These are phyloP conservation scores for Drosophila miranda DNA, from an alignment of 1,140 invertebrate species.

Conservation along the genomic window DNA sequence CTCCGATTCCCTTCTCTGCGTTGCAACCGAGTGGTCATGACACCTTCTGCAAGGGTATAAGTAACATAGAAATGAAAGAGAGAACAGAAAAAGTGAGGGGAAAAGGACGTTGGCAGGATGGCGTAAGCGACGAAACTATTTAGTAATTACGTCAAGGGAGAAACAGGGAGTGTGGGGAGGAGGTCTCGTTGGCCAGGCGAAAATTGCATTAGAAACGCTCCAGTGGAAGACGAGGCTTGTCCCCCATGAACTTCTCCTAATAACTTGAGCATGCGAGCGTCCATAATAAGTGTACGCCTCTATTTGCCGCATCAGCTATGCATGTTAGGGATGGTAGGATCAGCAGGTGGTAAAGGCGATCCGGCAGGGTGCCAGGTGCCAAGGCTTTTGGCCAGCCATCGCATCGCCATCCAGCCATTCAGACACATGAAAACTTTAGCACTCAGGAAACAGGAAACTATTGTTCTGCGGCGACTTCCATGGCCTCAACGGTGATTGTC, in stretches of 20 bases:
- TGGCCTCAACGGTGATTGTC: conserved; percentile 55
- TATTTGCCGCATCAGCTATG: conserved; percentile 6
- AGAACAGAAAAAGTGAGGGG: conserved; percentile 20
- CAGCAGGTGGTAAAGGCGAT: too few relatives aligned
- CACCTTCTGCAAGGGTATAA: conserved; percentile 23
- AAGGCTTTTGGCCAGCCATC: background rate
- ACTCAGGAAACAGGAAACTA: conserved; percentile 65
- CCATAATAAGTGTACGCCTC: conserved; percentile 11
- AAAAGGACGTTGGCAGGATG: conserved; percentile 37
- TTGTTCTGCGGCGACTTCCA: conserved; percentile 51
- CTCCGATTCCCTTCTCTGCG: too few relatives aligned
- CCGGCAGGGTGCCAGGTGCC: too few relatives aligned
- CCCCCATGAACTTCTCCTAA: conserved; percentile 4
- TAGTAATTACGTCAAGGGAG: conserved; percentile 74
- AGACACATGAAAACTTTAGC: conserved; percentile 62
- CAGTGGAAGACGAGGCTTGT: background rate
- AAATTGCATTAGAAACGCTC: conserved; percentile 72
- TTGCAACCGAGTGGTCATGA: background rate
- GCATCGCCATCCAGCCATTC: background rate
- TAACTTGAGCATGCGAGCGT: conserved; percentile 26
- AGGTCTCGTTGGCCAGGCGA: conserved; percentile 40
- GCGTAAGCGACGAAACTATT: conserved; percentile 67
- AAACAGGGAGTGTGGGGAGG: conserved; percentile 1
- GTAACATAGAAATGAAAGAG: conserved; percentile 44
- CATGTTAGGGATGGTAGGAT: background rate